A percentile compares a stretch with the other conserved stretches of the same genome.
phyloP scores from a whole-genome alignment of 2,888 invertebrate genomes.

The Diaprepes abbreviatus region DNA sequence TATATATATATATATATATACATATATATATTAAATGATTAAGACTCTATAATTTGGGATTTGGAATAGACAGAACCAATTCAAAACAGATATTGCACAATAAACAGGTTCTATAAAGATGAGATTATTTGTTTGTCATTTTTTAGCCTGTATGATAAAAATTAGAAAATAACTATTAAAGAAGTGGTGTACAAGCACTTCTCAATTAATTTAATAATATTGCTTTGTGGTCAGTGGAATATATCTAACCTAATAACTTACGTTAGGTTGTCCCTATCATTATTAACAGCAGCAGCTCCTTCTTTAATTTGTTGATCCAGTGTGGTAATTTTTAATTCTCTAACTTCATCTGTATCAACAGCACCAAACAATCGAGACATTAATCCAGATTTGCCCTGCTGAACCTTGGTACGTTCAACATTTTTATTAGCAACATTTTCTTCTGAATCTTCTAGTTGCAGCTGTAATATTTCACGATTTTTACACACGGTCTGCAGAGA shows the following conservation, averaged over 20 bases:
- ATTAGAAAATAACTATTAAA: no score
- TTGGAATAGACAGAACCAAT: no score
- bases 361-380: conserved; percentile 82
- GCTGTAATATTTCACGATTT: conserved; percentile 81
- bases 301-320: conserved; percentile 78
- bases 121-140: no score
- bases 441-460: conserved; percentile 79
- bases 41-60: no score
- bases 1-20: no score
- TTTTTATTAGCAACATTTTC: conserved; percentile 71
- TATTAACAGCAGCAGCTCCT: conserved; percentile 73
- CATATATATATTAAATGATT: no score
- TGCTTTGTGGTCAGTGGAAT: no score
- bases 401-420: conserved; percentile 71
- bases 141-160: no score
- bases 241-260: conserved; percentile 65
- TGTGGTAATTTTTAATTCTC: conserved; percentile 77
- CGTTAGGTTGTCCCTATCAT: conserved; percentile 74
- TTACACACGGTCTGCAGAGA: conserved; percentile 77
- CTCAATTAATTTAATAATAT: no score
- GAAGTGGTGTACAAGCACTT: no score
- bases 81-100: no score
- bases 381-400: conserved; percentile 78
- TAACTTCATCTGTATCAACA: conserved; percentile 82
- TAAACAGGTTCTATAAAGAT: no score